A percentile compares a stretch with the other conserved stretches of the same genome.
Evolutionary conservation across 2,113 vertebrate genomes (phyloP).

Genomic region (Chaetorhynchus papuensis): DNA sequence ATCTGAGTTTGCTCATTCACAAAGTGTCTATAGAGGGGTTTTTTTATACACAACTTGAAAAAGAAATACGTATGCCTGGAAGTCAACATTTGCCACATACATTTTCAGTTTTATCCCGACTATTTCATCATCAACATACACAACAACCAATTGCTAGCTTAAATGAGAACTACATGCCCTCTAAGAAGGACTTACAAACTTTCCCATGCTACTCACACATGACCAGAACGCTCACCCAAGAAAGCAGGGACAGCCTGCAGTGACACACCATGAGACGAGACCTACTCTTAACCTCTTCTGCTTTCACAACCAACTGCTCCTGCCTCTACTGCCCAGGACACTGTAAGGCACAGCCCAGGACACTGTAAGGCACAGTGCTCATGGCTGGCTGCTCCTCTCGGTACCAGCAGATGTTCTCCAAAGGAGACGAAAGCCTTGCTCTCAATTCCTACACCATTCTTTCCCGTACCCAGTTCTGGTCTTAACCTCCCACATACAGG

Average conservation of each 20-base stretch:
- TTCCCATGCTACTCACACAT: not conserved
- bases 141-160: not conserved
- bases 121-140: not conserved
- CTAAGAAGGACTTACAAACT: not conserved
- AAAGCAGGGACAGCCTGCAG: not conserved
- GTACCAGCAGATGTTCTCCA: not conserved
- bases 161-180: not conserved
- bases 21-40: not conserved
- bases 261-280: not conserved
- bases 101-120: not conserved
- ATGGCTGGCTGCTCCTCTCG: not conserved
- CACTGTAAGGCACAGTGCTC: not conserved
- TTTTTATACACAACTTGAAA: not conserved
- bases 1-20: not conserved
- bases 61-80: not conserved
- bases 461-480: not conserved
- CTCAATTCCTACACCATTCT: not conserved
- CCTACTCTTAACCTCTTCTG: not conserved
- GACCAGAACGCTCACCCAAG: not conserved
- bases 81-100: not conserved
- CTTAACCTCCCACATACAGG: not conserved
- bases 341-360: not conserved
- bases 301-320: not conserved
- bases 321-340: not conserved
- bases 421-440: not conserved